Conservation (phyloP, 1,140 invertebrate genomes). For the Monochamus saltuarius region DNA sequence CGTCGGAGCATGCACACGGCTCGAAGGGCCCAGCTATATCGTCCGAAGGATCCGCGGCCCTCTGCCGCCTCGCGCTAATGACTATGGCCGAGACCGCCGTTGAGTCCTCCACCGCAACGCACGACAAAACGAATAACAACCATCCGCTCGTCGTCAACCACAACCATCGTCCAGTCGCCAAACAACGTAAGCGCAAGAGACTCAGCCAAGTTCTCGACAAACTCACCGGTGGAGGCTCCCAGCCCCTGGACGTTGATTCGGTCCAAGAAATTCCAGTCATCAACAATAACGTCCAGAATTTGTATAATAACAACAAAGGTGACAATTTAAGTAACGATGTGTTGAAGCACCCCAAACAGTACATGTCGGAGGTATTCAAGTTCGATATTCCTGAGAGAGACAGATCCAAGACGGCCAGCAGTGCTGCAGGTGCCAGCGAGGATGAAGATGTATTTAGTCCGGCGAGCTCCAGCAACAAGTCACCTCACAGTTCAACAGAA, state of each 20-base stretch:
- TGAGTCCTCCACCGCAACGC: slow-evolving; percentile 56
- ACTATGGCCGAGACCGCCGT: slow-evolving; percentile 68
- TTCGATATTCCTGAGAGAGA: slow-evolving; percentile 57
- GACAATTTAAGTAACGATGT: slow-evolving; percentile 48
- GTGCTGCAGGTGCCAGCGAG: slow-evolving; percentile 51
- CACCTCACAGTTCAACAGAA: slow-evolving; percentile 58
- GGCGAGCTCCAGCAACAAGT: slow-evolving; percentile 56
- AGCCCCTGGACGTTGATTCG: slow-evolving; percentile 18
- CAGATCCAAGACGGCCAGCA: slow-evolving; percentile 45
- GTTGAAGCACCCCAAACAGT: slow-evolving; percentile 39
- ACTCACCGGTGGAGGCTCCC: slow-evolving; percentile 49
- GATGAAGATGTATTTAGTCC: slow-evolving; percentile 62
- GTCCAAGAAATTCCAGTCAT: slow-evolving; percentile 23
- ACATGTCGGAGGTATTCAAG: slow-evolving; percentile 54
- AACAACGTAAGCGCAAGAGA: slow-evolving; percentile 70
- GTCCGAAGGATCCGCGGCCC: slow-evolving; percentile 56
- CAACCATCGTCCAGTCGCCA: slow-evolving; percentile 59
- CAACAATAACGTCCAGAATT: slow-evolving; percentile 39
- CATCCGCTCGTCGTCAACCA: slow-evolving; percentile 63
- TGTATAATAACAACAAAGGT: slow-evolving; percentile 43
- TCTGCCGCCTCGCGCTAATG: slow-evolving; percentile 63
- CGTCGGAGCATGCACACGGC: slow-evolving; percentile 52
- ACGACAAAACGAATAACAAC: slow-evolving; percentile 57
- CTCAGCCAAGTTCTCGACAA: slow-evolving; percentile 75
- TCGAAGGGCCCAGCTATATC: slow-evolving; percentile 50